Base-by-base conservation (phyloP, 2,797 vertebrate genomes). In the Taeniopygia guttata region DNA sequence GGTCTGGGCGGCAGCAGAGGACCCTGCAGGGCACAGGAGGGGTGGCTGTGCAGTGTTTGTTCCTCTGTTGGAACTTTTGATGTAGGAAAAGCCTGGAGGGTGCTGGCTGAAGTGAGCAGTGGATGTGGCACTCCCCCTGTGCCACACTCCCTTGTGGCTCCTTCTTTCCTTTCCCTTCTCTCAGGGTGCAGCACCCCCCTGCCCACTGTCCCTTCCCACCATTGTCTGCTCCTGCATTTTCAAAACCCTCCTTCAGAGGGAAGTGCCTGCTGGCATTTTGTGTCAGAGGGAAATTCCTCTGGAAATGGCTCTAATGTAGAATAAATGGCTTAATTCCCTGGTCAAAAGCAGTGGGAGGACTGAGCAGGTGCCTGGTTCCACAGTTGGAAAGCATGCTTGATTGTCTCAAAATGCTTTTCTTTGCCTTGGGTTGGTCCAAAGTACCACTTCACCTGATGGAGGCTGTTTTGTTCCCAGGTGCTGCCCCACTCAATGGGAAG, bases 301-400 rank as follows among this genome's bases (percentile, higher is more conserved):
- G 73, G 54, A 78, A 86, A 64, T 1, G 1, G 27, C 43, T 78
- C 18, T 58, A 58, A 66, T 23, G 30, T 21, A 49, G 54, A 52
- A 36, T 42, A 77, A 73, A 11, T 38, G 51, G 13, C 43, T 69
- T 51, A 54, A 92, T 84, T 92, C 51, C 52, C 36, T 0, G 1
- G 36, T 25, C 2, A 3, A 52, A 54, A 85, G 68, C 83, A 67
- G 58, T 9, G 42, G 58, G 58, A 51, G 59, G 20, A 19, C 34
- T 10, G 66, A 84, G 63, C 43, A 79, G 49, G 34, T 7, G 1
- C 36, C 38, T 64, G 62, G 8, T 38, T 72, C 67, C 72, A 45
- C 48, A 51, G 73, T 0, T 34, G 64, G 62, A 74, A 25, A 70
- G 9, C 0, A 0, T 1, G 1, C 45, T 80, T 70, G 69, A 38